A percentile compares a stretch with the other conserved stretches of the same genome.
These are phyloP conservation scores for Lucifuga dentata DNA, from an alignment of 2,113 vertebrate genomes.

Conservation along the genomic window DNA sequence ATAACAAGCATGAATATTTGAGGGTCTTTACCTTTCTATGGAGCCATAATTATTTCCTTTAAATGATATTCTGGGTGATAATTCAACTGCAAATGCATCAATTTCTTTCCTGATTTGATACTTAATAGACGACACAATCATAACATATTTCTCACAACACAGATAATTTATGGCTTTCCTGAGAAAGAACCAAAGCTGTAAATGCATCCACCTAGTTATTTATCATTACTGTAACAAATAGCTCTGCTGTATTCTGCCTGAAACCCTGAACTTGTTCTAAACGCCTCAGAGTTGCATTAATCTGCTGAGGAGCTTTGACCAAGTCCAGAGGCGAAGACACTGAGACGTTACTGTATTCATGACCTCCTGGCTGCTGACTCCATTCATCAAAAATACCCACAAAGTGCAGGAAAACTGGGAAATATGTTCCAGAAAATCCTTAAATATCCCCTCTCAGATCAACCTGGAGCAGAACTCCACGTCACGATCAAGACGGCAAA, in stretches of 20 bases:
- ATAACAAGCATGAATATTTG: too few relatives aligned
- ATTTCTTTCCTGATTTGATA: too few relatives aligned
- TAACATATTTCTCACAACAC: not conserved
- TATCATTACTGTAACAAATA: too few relatives aligned
- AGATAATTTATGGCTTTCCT: too few relatives aligned
- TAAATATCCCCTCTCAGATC: not conserved
- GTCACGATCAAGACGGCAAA: slow-evolving; percentile 17
- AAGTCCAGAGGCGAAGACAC: slow-evolving; percentile 77
- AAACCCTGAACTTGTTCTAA: slow-evolving; percentile 82
- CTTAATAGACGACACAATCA: not conserved
- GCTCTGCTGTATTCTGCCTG: slow-evolving; percentile 40
- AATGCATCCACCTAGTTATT: too few relatives aligned
- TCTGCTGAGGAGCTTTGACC: slow-evolving; percentile 84
- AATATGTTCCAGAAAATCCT: not conserved
- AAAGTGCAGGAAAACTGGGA: not conserved
- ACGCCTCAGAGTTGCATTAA: slow-evolving; percentile 76
- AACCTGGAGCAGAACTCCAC: slow-evolving; percentile 3
- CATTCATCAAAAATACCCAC: not conserved
- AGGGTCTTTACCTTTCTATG: too few relatives aligned
- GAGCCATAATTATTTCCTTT: too few relatives aligned
- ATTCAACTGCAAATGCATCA: not conserved
- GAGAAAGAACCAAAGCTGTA: too few relatives aligned
- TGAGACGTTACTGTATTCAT: not conserved
- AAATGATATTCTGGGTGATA: not conserved
- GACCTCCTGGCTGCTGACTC: not conserved